phyloP scores from a whole-genome alignment of 2,888 invertebrate species.

The Platypus cylindrus region DNA sequence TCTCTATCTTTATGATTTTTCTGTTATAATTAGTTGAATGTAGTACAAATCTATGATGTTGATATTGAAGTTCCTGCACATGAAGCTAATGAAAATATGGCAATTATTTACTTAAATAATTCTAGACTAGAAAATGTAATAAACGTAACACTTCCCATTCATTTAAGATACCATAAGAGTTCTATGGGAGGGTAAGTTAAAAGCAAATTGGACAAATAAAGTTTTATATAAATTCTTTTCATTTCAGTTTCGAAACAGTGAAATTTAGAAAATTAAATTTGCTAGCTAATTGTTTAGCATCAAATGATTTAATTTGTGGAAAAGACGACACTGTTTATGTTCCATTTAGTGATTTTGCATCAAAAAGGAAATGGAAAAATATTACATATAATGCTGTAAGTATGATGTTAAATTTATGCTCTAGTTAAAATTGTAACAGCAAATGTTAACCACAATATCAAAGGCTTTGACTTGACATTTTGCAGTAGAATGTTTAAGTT shows the following conservation, averaged over 20 bases:
- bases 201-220: conserved; percentile 1
- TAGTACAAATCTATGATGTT: conserved; percentile 30
- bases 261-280: conserved; percentile 29
- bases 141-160: conserved; percentile 34
- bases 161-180: conserved; percentile 38
- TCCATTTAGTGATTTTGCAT: conserved; percentile 18
- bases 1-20: too few species aligned
- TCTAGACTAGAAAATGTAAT: conserved; percentile 24
- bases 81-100: conserved; percentile 28
- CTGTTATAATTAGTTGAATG: conserved; percentile 23
- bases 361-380: conserved; percentile 16
- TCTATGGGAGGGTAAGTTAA: conserved; percentile 33
- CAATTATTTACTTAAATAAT: conserved; percentile 29
- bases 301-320: conserved; percentile 24
- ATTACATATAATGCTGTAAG: conserved; percentile 36
- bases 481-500: background rate
- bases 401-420: conserved; percentile 5
- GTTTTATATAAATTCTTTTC: conserved; percentile 6
- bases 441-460: conserved; percentile 1
- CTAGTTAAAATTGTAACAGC: conserved; percentile 1
- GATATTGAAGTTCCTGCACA: conserved; percentile 35
- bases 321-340: conserved; percentile 27
- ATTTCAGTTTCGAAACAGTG: conserved; percentile 29
- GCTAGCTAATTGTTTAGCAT: conserved; percentile 26
- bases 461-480: background rate